A percentile compares a stretch with the other conserved stretches of the same genome.
Conservation (phyloP, 2,113 vertebrate genomes). For the Phrynosoma blainvillii region DNA sequence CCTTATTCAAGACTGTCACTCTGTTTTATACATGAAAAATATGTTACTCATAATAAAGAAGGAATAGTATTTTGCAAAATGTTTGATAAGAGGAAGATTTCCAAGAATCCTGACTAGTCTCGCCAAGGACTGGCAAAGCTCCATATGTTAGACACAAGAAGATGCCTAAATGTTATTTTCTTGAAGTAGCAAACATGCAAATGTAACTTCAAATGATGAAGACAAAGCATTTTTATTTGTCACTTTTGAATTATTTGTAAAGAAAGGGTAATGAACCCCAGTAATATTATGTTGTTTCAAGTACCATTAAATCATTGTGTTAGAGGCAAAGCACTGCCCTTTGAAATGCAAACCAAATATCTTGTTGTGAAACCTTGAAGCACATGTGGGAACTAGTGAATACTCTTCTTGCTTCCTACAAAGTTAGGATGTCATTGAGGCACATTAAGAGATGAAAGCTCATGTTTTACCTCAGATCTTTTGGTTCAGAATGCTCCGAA, state of each 20-base stretch:
- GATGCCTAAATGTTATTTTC: background rate
- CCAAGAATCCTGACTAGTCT: background rate
- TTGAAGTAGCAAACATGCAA: background rate
- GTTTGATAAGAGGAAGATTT: conserved; percentile 31
- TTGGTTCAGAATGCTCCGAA: conserved; percentile 46
- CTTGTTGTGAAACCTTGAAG: conserved; percentile 3
- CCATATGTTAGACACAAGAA: conserved; percentile 14
- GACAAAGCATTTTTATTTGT: background rate
- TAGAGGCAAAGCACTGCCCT: background rate
- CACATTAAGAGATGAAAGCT: conserved; percentile 47
- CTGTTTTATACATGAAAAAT: conserved; percentile 5
- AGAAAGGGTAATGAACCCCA: background rate
- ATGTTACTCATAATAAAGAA: conserved; percentile 10
- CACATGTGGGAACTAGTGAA: background rate
- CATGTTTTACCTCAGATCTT: conserved; percentile 35
- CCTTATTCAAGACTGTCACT: conserved; percentile 11
- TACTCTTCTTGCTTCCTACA: background rate
- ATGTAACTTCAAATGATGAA: background rate
- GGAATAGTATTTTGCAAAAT: conserved; percentile 43
- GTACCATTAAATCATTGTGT: background rate
- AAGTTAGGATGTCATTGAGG: conserved; percentile 8
- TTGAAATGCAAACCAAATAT: conserved; percentile 26
- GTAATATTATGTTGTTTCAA: conserved; percentile 21
- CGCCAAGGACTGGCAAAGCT: background rate
- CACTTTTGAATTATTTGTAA: background rate